Evolutionary conservation across 2,888 invertebrate species (phyloP), one percentile per base, ranked within the genome.

Genomic region (Morpho achilles): DNA sequence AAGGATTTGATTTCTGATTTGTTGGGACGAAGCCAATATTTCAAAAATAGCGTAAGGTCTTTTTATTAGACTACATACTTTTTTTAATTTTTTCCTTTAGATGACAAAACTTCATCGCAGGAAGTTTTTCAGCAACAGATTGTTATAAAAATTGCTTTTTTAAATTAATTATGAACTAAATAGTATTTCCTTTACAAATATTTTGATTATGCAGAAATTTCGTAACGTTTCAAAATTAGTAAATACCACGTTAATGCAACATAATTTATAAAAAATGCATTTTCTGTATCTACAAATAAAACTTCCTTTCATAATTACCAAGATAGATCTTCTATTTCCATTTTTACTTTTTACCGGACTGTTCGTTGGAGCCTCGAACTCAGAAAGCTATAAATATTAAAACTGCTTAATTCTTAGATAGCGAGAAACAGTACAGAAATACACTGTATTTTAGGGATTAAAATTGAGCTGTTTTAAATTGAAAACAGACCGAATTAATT

Each of bases 361-460:
- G 58, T 48, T 54, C 50, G 16, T 46, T 46, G 9, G 50, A 40
- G 43, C 55, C 58, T 56, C 50, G 71, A 73, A 70, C 68, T 73
- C 69, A 67, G 63, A 59, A 62, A 68, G 63, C 59, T 63, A 72
- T 78, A 73, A 77, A 76, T 76, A 76, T 74, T 72, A 73, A 72
- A 72, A 63, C 67, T 47, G 59, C 65, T 62, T 50, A 63, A 66
- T 58, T 63, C 59, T 62, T 62, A 61, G 59, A 49, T 58, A 48
- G 51, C 49, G 50, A 50, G 48, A 59, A 32, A 32, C 32, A 32
- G 32, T 32, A 32, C 32, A 32, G 32, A 32, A 61, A 68, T 64
- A 62, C 64, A 67, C 70, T 71, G 67, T 66, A 45, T 46, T 53
- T 41, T 42, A 54, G 53, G 54, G 54, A 48, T 54, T 54, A 54